phyloP scores from a whole-genome alignment of 1,140 invertebrate genomes.

The Lordiphosa mommai region DNA sequence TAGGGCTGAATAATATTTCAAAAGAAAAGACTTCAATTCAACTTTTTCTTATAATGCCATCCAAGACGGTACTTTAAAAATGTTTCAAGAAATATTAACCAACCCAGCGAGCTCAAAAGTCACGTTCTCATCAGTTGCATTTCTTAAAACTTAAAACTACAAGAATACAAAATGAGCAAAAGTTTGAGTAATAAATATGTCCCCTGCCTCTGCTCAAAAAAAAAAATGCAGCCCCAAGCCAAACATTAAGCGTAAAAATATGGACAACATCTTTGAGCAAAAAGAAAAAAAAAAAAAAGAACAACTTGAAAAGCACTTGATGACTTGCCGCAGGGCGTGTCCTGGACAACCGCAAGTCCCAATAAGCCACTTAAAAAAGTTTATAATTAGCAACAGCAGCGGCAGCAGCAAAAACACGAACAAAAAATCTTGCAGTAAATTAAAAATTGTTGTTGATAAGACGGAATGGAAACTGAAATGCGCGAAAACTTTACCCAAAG shows the following conservation, averaged over 20 bases:
- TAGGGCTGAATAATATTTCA: too few relatives aligned
- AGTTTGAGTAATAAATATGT: constrained; percentile 53
- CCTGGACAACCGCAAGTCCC: constrained; percentile 58
- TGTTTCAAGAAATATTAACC: too few relatives aligned
- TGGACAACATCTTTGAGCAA: constrained; percentile 68
- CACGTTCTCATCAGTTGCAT: too few relatives aligned
- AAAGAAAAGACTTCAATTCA: too few relatives aligned
- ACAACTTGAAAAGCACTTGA: constrained; percentile 58
- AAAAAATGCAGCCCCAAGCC: not conserved
- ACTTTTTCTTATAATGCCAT: too few relatives aligned
- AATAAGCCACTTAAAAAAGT: constrained; percentile 77
- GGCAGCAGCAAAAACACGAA: constrained; percentile 11
- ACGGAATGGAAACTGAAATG: not conserved
- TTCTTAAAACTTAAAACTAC: not conserved
- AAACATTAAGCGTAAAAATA: constrained; percentile 29
- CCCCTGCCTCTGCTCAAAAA: not conserved
- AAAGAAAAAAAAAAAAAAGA: constrained; percentile 4
- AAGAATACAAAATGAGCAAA: constrained; percentile 12
- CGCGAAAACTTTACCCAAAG: not conserved
- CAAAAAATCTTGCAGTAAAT: constrained; percentile 37
- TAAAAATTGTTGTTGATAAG: constrained; percentile 50
- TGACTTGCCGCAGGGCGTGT: constrained; percentile 43
- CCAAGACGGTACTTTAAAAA: too few relatives aligned
- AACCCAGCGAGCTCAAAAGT: not conserved
- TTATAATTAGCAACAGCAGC: constrained; percentile 70